These are phyloP conservation scores for Pantherophis guttatus DNA, from an alignment of 2,113 vertebrate species.

Conservation along the genomic window DNA sequence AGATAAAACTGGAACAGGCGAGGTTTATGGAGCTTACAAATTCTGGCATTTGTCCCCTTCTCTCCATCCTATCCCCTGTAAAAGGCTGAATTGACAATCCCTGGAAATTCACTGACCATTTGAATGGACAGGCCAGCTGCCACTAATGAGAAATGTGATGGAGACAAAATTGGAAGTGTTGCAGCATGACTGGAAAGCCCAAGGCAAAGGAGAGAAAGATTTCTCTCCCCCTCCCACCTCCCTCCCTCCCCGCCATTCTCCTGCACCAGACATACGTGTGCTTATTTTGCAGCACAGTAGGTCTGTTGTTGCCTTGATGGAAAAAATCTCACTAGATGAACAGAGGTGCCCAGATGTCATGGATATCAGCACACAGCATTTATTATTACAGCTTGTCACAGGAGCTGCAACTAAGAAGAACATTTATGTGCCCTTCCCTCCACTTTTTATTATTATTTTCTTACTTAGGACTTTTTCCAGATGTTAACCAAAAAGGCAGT, in stretches of 20 bases:
- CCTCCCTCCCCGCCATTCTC: background rate
- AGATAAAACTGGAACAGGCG: constrained; percentile 22
- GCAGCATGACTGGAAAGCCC: background rate
- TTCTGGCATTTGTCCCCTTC: fast-evolving
- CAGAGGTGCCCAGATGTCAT: background rate
- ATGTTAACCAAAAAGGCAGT: background rate
- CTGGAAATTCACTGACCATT: background rate
- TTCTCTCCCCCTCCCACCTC: background rate
- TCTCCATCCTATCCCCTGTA: background rate
- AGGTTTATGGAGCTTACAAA: constrained; percentile 30
- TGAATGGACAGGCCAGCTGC: background rate
- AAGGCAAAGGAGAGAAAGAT: constrained; percentile 1
- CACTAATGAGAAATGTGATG: constrained; percentile 16
- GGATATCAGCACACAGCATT: background rate
- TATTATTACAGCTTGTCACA: constrained; percentile 1
- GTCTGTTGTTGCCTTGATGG: background rate
- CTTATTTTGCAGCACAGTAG: background rate
- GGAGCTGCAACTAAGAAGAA: background rate
- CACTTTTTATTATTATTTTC: background rate
- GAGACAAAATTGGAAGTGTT: constrained; percentile 12
- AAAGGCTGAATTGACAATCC: background rate
- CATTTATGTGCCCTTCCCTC: background rate
- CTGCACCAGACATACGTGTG: background rate
- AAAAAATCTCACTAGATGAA: background rate
- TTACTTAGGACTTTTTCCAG: background rate